Conservation (phyloP, 1,140 invertebrate genomes). For the Magallana ariakensis region DNA sequence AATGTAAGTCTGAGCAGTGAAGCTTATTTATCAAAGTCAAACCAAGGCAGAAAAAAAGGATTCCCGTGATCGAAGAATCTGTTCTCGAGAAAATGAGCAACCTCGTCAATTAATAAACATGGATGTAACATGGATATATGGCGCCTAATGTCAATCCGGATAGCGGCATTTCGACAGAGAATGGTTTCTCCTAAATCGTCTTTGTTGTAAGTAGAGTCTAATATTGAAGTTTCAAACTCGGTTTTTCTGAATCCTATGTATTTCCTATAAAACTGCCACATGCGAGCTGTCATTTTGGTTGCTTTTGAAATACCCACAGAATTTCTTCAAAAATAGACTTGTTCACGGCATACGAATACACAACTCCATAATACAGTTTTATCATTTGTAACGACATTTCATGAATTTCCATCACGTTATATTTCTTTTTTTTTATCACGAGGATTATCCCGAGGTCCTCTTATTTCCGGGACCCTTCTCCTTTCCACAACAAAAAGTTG, state of each 20-base stretch:
- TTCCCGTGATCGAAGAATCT: neutral
- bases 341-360: slow-evolving; percentile 3
- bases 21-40: neutral
- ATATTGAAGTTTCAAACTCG: neutral
- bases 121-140: neutral
- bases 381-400: neutral
- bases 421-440: neutral
- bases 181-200: slow-evolving; percentile 13
- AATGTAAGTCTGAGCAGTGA: neutral
- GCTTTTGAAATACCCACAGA: neutral
- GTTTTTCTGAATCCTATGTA: neutral
- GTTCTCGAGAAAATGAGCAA: neutral
- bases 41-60: neutral
- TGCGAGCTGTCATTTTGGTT: neutral
- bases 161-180: neutral
- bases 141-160: neutral
- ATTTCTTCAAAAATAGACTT: neutral
- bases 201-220: neutral
- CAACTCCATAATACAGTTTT: neutral
- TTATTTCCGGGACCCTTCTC: neutral
- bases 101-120: neutral
- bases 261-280: slow-evolving; percentile 1
- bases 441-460: neutral
- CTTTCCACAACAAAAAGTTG: neutral
- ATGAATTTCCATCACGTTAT: neutral